These are phyloP conservation scores for Puffinus mauretanicus DNA, from an alignment of 2,113 vertebrate species.

Conservation along the genomic window DNA sequence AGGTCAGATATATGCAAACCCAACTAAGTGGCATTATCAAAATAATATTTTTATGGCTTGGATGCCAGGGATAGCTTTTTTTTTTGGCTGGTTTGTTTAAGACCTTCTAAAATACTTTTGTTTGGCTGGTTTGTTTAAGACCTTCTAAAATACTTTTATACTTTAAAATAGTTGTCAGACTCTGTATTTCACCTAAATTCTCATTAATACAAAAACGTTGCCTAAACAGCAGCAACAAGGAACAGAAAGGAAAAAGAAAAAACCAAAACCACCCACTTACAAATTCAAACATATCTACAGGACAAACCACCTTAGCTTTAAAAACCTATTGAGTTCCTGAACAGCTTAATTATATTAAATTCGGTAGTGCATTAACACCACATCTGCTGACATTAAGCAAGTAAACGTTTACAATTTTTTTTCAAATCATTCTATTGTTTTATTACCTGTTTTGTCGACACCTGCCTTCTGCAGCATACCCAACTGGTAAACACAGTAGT, in stretches of 20 bases:
- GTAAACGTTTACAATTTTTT: neutral
- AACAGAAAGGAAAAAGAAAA: neutral
- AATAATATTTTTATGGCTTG: neutral
- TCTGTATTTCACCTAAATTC: neutral
- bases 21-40: neutral
- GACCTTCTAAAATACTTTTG: neutral
- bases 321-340: neutral
- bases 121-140: neutral
- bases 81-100: neutral
- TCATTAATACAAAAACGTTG: neutral
- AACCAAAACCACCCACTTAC: neutral
- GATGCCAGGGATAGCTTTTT: neutral
- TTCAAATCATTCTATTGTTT: neutral
- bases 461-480: conserved; percentile 23
- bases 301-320: neutral
- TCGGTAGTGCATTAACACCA: neutral
- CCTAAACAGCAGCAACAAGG: neutral
- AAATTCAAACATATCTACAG: neutral
- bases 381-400: neutral
- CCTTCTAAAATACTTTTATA: neutral
- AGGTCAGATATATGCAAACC: neutral
- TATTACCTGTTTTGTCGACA: conserved; percentile 40
- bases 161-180: neutral
- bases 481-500: conserved; percentile 20
- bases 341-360: neutral